Conservation (phyloP, 2,113 vertebrate genomes). For the Pseudois nayaur region DNA sequence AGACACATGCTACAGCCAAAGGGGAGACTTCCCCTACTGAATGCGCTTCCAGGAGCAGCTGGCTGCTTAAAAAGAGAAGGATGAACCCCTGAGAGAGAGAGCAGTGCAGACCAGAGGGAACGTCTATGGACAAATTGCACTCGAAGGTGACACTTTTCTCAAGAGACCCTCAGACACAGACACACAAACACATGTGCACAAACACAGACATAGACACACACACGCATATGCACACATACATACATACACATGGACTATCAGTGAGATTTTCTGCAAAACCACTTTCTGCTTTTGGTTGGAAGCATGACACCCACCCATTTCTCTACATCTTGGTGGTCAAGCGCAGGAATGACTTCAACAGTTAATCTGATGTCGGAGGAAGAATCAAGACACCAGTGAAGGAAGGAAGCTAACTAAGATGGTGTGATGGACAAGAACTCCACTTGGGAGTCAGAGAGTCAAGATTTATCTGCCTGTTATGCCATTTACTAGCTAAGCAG, state of each 20-base stretch:
- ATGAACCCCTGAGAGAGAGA: fast-evolving
- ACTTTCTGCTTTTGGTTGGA: neutral
- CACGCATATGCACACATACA: fast-evolving
- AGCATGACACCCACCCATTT: neutral
- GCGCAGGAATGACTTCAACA: fast-evolving
- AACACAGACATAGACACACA: neutral
- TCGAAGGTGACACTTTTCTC: fast-evolving
- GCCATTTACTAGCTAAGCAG: neutral
- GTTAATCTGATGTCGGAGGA: neutral
- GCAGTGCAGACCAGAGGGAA: neutral
- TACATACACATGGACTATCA: fast-evolving
- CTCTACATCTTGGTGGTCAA: neutral
- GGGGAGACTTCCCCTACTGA: neutral
- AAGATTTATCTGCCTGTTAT: neutral
- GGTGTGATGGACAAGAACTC: fast-evolving
- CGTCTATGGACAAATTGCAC: fast-evolving
- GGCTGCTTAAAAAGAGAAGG: neutral
- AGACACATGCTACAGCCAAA: neutral
- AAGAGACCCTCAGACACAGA: neutral
- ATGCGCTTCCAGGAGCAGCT: neutral
- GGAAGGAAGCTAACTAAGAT: neutral
- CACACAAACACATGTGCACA: neutral
- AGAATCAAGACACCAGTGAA: neutral
- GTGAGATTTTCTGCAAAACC: neutral
- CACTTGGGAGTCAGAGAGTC: neutral